A percentile compares a stretch with the other conserved stretches of the same genome.
Evolutionary conservation across 2,888 invertebrate species (phyloP).

Genomic region (Drosophila eohydei): DNA sequence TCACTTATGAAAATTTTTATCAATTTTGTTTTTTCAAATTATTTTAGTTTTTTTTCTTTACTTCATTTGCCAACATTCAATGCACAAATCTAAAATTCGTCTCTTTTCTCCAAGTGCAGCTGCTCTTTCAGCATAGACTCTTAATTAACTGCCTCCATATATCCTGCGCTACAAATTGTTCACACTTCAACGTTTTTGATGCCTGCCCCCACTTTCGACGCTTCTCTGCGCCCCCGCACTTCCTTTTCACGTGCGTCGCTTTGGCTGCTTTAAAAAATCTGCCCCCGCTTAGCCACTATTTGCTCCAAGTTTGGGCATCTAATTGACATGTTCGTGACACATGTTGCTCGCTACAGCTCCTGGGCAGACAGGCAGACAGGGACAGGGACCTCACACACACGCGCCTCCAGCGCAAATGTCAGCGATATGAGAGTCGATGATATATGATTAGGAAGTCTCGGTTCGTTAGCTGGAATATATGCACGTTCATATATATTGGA

Average conservation of each 20-base stretch:
- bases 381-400: constrained; percentile 72
- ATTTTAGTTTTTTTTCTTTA: not conserved
- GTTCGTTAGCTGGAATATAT: constrained; percentile 61
- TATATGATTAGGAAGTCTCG: constrained; percentile 77
- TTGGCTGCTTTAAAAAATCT: constrained; percentile 36
- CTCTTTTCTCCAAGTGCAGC: constrained; percentile 18
- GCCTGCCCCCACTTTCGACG: constrained; percentile 11
- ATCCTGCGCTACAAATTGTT: constrained; percentile 77
- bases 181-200: constrained; percentile 79
- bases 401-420: constrained; percentile 64
- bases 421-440: constrained; percentile 78
- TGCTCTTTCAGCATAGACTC: constrained; percentile 27
- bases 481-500: constrained; percentile 15
- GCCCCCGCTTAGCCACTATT: constrained; percentile 21
- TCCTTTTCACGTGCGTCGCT: constrained; percentile 58
- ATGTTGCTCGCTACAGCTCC: constrained; percentile 64
- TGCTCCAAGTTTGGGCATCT: constrained; percentile 61
- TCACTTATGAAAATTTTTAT: not conserved
- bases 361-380: constrained; percentile 30
- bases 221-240: constrained; percentile 5
- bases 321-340: constrained; percentile 81
- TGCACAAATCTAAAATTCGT: not conserved
- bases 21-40: not conserved
- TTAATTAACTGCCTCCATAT: constrained; percentile 73
- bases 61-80: not conserved